Evolutionary conservation across 2,888 invertebrate species (phyloP).

Genomic region (Biston stratarius): DNA sequence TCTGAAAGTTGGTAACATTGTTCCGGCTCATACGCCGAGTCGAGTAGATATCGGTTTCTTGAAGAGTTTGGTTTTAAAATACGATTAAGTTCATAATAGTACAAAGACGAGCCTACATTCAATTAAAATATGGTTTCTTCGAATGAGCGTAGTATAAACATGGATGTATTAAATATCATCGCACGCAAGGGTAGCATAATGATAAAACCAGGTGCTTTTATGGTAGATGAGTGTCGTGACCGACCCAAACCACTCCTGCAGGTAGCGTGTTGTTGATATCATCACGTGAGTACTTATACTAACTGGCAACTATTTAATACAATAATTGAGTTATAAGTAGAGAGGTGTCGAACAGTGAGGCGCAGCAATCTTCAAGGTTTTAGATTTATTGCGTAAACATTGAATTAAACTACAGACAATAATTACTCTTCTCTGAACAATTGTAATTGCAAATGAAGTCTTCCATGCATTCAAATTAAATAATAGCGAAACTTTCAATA

Average conservation of each 20-base stretch:
- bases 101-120: neutral
- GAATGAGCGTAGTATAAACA: constrained; percentile 8
- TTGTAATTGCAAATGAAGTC: constrained; percentile 28
- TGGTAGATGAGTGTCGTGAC: constrained; percentile 52
- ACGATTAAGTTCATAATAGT: neutral
- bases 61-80: neutral
- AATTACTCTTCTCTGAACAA: constrained; percentile 17
- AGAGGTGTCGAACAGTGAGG: constrained; percentile 1
- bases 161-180: constrained; percentile 9
- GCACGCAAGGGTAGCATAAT: constrained; percentile 43
- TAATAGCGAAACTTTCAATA: constrained; percentile 34
- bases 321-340: neutral
- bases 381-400: constrained; percentile 15
- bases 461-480: constrained; percentile 33
- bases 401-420: constrained; percentile 11
- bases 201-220: constrained; percentile 34
- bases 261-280: constrained; percentile 58
- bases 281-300: constrained; percentile 14
- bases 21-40: constrained; percentile 33
- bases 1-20: constrained; percentile 45
- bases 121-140: constrained; percentile 14
- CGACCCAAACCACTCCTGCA: constrained; percentile 63
- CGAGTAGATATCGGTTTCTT: constrained; percentile 20
- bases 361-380: neutral
- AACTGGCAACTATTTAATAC: constrained; percentile 13